Evolutionary conservation across 2,797 vertebrate genomes (phyloP), one percentile per base, ranked within the genome.

Genomic region (Lithobates sylvaticus): DNA sequence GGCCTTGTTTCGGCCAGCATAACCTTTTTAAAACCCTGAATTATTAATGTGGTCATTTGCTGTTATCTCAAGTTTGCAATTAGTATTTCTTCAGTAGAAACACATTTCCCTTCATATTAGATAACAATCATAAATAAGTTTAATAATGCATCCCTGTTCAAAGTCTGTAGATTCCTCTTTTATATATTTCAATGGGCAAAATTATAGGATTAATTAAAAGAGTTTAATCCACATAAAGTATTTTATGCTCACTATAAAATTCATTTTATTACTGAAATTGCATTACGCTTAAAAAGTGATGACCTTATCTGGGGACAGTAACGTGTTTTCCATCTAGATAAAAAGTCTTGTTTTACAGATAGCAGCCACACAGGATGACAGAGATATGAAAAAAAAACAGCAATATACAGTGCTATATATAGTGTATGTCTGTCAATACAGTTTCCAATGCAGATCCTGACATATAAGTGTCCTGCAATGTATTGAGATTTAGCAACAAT

Each of bases 401-500:
- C n/a, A n/a, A 61, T 91, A 91, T 89, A 89, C 76, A 90, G 90
- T 54, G 50, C 50, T 54, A 54, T 23, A 65, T 26, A 61, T n/a
- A 39, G 39, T 86, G 88, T 86, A 89, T 90, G 83, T 88, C 89
- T 91, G 50, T 42, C 86, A 90, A 90, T 90, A 85, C 84, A 90
- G 85, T 83, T 10, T 86, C 70, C 87, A 90, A 88, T 89, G 82
- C 85, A 89, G 64, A 54, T 18, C 90, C 91, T 90, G 87, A 89
- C 88, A 90, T 93, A 94, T 95, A 92, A 94, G 92, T 88, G 90
- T 82, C 39, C 36, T 90, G 89, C 93, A 92, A 90, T 87, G 92
- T 78, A 36, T 50, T 77, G 89, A 94, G 91, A 92, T 94, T 94
- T 93, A 95, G 96, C 93, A 88, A 93, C 89, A 95, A 95, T 95